Evolutionary conservation across 2,888 invertebrate genomes (phyloP), one percentile per base, ranked within the genome.

Genomic region (Mesorhabditis sp.): DNA sequence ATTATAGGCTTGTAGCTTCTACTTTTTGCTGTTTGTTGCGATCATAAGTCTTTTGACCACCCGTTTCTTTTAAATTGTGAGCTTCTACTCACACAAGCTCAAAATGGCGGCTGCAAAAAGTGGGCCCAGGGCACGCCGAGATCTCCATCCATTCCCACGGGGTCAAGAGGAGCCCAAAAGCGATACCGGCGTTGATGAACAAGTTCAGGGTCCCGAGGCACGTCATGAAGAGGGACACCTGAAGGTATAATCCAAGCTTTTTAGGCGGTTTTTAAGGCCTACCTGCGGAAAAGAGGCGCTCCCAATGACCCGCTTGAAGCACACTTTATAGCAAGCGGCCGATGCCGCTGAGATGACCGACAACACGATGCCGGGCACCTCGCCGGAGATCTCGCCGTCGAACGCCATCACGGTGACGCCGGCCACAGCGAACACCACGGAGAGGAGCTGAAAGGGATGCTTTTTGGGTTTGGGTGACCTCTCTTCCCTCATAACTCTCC

Each of bases 241-340:
- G 43, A 50, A 50, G 1, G 13, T n/a, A 42, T 64, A 68, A 45
- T 45, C 15, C 28, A 10, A n/a, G 0, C 41, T 10, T 7, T n/a
- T 10, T 28, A n/a, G 15, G 13, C 7, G 41, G n/a, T 15, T 63
- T n/a, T n/a, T 7, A 15, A 10, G 15, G 1, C 42, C 6, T 45
- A 93, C 91, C 88, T 95, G 94, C 4, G 93, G 94, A 71, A 92
- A 91, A 71, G 92, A 93, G 73, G 94, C 93, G 85, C 94, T 93
- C 13, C 95, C 95, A 88, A 95, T 92, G 79, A 94, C 91, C 88
- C 93, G 93, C 85, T 93, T 92, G 88, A 95, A 95, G 85, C 94
- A 90, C 86, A 93, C 94, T 90, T 93, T 93, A 86, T 95, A 95
- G 76, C 95, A 93, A 69, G 95, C 95, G 77, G 94, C 93, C 65